Conservation (phyloP, 1,140 invertebrate species). For the Matsumurasca onukii region DNA sequence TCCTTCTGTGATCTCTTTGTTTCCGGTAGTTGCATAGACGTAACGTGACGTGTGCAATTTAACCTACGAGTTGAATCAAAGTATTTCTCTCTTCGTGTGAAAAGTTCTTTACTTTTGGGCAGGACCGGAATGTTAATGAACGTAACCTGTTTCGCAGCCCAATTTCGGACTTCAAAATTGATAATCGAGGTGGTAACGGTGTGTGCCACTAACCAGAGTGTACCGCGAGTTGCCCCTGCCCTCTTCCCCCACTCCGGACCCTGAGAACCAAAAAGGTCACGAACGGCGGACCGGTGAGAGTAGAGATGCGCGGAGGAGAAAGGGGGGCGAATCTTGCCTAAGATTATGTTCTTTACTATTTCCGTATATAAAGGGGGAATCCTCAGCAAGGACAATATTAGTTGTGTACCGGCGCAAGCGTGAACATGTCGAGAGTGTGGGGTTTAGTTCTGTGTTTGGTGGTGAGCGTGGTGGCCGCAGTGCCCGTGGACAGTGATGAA, state of each 20-base stretch:
- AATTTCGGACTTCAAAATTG: not conserved
- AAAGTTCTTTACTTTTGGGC: no score
- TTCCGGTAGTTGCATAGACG: no score
- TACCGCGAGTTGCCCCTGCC: not conserved
- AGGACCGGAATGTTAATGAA: no score
- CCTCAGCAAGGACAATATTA: not conserved
- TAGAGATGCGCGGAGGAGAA: not conserved
- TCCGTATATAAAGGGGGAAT: slow-evolving; percentile 24
- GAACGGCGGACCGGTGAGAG: not conserved
- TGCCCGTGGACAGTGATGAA: not conserved
- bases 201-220: slow-evolving; percentile 21
- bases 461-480: slow-evolving; percentile 33
- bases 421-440: not conserved
- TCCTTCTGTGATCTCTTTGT: no score
- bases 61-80: no score
- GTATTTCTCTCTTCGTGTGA: no score
- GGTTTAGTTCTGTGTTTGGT: slow-evolving; percentile 29
- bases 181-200: slow-evolving; percentile 2
- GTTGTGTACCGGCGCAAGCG: slow-evolving; percentile 19
- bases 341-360: slow-evolving; percentile 18
- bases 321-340: slow-evolving; percentile 25
- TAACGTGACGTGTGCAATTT: no score
- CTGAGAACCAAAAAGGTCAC: slow-evolving; percentile 30
- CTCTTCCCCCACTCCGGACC: slow-evolving; percentile 11
- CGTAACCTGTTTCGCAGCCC: slow-evolving; percentile 8